Base-by-base conservation (phyloP, 1,140 invertebrate species). In the Tyrophagus putrescentiae region DNA sequence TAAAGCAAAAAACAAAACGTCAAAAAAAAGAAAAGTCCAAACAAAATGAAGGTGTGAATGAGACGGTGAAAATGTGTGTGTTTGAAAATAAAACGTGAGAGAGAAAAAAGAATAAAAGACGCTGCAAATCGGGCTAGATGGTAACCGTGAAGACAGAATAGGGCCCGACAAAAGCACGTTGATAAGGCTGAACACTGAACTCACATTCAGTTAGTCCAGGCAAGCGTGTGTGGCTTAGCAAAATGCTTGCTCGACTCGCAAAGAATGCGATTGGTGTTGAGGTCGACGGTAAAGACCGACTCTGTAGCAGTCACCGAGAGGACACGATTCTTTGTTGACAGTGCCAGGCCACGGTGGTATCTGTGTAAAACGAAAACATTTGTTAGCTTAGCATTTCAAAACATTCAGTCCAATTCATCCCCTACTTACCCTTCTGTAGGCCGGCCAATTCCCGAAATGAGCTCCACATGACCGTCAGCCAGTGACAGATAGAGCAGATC, bases 401-500 rank as follows among this genome's bases (percentile, higher is more conserved):
- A 9, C 42, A 59, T 11, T 44, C n/a, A 25, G 18, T 29, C 33
- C 21, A 42, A 23, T 29, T 39, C 32, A 41, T 25, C 7, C 3
- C 29, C 3, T 4, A 41, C 50, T 60, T 44, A 63, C 62, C 59
- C 59, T 45, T 56, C 53, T 28, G 53, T 77, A 16, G 82, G 78
- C 11, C 62, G 53, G 2, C 82, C 82, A 4, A 84, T 82, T 28
- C 82, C 82, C 3, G 81, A 83, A 61, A 87, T 82, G 73, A 84
- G 82, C 69, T 86, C 83, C 7, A 87, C 83, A 77, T 85, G 84
- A 7, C 84, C 84, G 66, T 82, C 82, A 16, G 78, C 74, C 29
- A 87, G 76, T 68, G 84, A 82, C 4, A 87, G 72, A 67, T 83
- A 84, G 23, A 86, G 75, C 62, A 87, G 79, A 62, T 85, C 82